A percentile compares a stretch with the other conserved stretches of the same genome.
These are phyloP conservation scores for Erythrocercus mccallii DNA, from an alignment of 2,113 vertebrate species.

Conservation along the genomic window DNA sequence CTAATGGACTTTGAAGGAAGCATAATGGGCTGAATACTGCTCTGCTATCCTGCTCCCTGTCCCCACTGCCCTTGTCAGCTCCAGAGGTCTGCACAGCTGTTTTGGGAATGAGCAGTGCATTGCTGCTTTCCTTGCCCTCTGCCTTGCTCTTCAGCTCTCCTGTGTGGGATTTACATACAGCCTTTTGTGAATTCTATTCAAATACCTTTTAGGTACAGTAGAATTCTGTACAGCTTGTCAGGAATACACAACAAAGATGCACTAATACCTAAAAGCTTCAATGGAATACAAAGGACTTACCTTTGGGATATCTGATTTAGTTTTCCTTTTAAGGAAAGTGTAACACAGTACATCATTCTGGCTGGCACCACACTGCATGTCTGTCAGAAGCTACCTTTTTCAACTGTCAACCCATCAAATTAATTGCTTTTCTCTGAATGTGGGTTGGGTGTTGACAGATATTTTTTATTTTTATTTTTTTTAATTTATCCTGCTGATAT, in stretches of 20 bases:
- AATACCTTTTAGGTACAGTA: not conserved
- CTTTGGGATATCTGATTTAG: constrained; percentile 28
- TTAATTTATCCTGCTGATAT: not conserved
- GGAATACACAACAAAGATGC: constrained; percentile 8
- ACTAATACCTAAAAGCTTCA: constrained; percentile 5
- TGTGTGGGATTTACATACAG: not conserved
- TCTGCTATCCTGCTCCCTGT: not conserved
- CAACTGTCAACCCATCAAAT: constrained; percentile 47
- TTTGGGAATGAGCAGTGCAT: not conserved
- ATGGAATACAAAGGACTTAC: constrained; percentile 19
- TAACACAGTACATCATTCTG: not conserved
- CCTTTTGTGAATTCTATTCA: constrained; percentile 6
- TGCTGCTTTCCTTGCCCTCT: not conserved
- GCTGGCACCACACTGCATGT: constrained; percentile 13
- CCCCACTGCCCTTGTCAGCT: not conserved
- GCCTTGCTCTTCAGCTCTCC: not conserved
- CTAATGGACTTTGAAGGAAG: not conserved
- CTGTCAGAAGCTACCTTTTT: constrained; percentile 50
- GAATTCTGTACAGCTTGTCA: constrained; percentile 20
- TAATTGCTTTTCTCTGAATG: constrained; percentile 47
- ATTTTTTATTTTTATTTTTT: not conserved
- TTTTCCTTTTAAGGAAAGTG: constrained; percentile 21
- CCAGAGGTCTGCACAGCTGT: not conserved
- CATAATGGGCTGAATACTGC: not conserved
- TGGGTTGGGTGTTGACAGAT: not conserved